A percentile compares a stretch with the other conserved stretches of the same genome.
Conservation (phyloP, 2,888 invertebrate genomes). For the Ligdia adustata region DNA sequence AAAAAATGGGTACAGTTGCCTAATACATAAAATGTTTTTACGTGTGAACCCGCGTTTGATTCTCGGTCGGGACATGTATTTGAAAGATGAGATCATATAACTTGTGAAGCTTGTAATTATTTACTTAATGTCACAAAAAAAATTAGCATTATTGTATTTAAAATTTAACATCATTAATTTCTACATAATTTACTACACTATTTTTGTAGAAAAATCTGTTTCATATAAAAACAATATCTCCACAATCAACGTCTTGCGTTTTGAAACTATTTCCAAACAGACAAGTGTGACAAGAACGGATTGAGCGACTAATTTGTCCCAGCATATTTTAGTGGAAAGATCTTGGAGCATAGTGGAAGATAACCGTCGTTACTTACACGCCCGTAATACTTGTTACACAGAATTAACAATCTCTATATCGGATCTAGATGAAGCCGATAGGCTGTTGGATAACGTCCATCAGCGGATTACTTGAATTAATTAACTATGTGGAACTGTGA, state of each 20-base stretch:
- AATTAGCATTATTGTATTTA: too few species aligned
- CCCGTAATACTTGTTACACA: constrained; percentile 59
- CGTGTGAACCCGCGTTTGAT: too few species aligned
- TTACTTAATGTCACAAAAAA: too few species aligned
- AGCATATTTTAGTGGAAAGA: constrained; percentile 31
- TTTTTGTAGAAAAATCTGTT: too few species aligned
- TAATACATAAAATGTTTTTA: too few species aligned
- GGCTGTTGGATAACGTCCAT: constrained; percentile 64
- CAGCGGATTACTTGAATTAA: constrained; percentile 70
- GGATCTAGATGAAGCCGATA: constrained; percentile 61
- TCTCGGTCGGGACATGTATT: too few species aligned
- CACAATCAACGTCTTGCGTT: not conserved
- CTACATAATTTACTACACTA: too few species aligned
- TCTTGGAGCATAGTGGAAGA: constrained; percentile 39
- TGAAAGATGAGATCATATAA: too few species aligned
- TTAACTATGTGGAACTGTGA: constrained; percentile 64
- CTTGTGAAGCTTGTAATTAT: too few species aligned
- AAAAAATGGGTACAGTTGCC: too few species aligned
- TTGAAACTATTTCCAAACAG: constrained; percentile 3
- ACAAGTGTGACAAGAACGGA: constrained; percentile 17
- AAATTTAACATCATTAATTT: too few species aligned
- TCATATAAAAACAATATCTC: not conserved
- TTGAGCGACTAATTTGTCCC: constrained; percentile 24
- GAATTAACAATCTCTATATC: constrained; percentile 65
- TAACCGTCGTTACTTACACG: constrained; percentile 51